These are phyloP conservation scores for Trichacis sp. DNA, from an alignment of 2,888 invertebrate genomes.

Conservation along the genomic window DNA sequence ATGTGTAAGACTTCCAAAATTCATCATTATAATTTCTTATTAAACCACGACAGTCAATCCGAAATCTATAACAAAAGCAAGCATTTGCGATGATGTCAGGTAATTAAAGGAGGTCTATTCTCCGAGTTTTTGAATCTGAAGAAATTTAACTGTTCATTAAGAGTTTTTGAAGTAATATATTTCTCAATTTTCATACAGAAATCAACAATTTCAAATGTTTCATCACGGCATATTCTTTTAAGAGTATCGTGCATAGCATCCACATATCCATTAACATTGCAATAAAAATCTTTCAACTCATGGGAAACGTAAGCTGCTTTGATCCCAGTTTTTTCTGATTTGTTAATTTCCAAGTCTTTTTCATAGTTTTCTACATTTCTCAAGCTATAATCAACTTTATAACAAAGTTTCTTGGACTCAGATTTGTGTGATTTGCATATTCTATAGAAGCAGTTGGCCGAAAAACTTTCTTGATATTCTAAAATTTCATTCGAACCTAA, in stretches of 20 bases:
- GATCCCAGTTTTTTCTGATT: slow-evolving; percentile 20
- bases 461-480: slow-evolving; percentile 22
- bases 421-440: background rate
- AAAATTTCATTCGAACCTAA: slow-evolving; percentile 21
- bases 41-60: slow-evolving; percentile 15
- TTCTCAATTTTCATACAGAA: slow-evolving; percentile 12
- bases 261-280: slow-evolving; percentile 14
- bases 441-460: slow-evolving; percentile 16
- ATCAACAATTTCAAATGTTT: slow-evolving; percentile 36
- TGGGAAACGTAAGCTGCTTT: slow-evolving; percentile 29
- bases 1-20: slow-evolving; percentile 12
- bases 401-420: background rate
- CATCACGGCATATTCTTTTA: slow-evolving; percentile 16
- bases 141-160: background rate
- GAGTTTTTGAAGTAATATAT: background rate
- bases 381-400: background rate
- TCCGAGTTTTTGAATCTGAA: background rate
- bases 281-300: slow-evolving; percentile 25
- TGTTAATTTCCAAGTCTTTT: background rate
- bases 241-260: slow-evolving; percentile 20
- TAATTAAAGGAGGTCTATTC: slow-evolving; percentile 8
- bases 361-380: slow-evolving; percentile 8
- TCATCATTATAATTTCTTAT: slow-evolving; percentile 1
- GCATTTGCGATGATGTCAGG: slow-evolving; percentile 12
- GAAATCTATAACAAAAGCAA: slow-evolving; percentile 12